Percentiles rank a stretch among this genome's conserved stretches.
Evolutionary conservation across 2,888 invertebrate species (phyloP).

Genomic region (Trypoxylon attenuatum): DNA sequence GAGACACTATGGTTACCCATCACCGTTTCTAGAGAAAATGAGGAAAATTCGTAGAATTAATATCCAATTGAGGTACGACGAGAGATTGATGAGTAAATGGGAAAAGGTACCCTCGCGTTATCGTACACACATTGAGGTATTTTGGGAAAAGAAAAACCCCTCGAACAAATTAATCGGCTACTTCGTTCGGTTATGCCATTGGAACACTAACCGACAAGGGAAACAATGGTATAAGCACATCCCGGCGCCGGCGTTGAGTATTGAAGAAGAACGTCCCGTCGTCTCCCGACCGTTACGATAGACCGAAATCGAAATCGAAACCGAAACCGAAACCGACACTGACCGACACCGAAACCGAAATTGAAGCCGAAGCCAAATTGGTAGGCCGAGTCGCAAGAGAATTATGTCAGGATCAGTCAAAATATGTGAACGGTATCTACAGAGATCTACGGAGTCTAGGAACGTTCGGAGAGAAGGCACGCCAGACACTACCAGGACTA

Average conservation of each 20-base stretch:
- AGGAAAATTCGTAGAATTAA: not conserved
- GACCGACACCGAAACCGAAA: too few species aligned
- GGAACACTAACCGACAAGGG: too few species aligned
- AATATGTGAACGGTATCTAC: not conserved
- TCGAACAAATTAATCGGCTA: too few species aligned
- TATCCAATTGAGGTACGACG: not conserved
- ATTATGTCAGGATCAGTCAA: not conserved
- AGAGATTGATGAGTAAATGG: too few species aligned
- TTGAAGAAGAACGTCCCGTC: not conserved
- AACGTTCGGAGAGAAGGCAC: not conserved
- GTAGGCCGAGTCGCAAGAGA: not conserved
- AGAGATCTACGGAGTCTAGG: not conserved
- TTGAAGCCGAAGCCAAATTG: too few species aligned
- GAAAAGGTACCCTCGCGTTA: too few species aligned
- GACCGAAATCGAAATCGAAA: not conserved
- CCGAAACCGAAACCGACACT: too few species aligned
- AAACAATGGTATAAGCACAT: not conserved
- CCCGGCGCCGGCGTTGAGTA: not conserved
- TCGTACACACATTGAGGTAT: too few species aligned
- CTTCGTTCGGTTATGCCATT: too few species aligned
- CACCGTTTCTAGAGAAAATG: constrained; percentile 3
- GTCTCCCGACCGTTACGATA: not conserved
- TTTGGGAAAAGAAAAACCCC: too few species aligned
- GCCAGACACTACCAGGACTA: not conserved
- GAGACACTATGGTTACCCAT: constrained; percentile 2